These are phyloP conservation scores for Gymnoscopelus braueri DNA, from an alignment of 2,797 vertebrate genomes.

Conservation along the genomic window DNA sequence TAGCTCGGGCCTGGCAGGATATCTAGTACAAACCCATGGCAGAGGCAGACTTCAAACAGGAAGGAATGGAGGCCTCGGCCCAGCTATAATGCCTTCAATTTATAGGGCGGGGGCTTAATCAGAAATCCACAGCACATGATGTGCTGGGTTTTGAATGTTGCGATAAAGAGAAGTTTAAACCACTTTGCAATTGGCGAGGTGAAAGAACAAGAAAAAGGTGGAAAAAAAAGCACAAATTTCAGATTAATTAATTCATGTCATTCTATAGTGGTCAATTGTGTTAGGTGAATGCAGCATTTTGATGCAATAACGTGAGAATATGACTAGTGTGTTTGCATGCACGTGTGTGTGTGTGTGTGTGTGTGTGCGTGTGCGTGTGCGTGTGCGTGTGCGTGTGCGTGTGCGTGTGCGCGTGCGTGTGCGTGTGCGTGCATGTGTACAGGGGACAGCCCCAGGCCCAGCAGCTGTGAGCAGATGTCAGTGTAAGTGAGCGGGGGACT, in stretches of 20 bases:
- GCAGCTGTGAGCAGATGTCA: slow-evolving; percentile 88
- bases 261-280: slow-evolving; percentile 18
- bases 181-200: background rate
- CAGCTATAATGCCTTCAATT: background rate
- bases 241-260: background rate
- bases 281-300: slow-evolving; percentile 15
- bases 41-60: background rate
- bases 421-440: slow-evolving; percentile 36
- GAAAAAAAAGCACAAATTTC: background rate
- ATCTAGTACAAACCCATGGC: background rate
- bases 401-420: background rate
- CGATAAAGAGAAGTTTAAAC: slow-evolving; percentile 5
- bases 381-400: slow-evolving; percentile 28
- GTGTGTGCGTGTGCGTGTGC: slow-evolving; percentile 7
- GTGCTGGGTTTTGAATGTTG: background rate
- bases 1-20: background rate
- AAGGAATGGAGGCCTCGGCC: background rate
- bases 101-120: background rate
- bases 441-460: slow-evolving; percentile 74
- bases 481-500: slow-evolving; percentile 84
- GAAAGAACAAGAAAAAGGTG: background rate
- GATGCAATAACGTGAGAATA: slow-evolving; percentile 20
- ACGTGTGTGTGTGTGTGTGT: background rate
- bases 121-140: slow-evolving; percentile 1
- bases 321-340: background rate